Percentiles rank a stretch among this genome's conserved stretches.
These are phyloP conservation scores for Sycobia sp. DNA, from an alignment of 1,140 invertebrate species.

Conservation along the genomic window DNA sequence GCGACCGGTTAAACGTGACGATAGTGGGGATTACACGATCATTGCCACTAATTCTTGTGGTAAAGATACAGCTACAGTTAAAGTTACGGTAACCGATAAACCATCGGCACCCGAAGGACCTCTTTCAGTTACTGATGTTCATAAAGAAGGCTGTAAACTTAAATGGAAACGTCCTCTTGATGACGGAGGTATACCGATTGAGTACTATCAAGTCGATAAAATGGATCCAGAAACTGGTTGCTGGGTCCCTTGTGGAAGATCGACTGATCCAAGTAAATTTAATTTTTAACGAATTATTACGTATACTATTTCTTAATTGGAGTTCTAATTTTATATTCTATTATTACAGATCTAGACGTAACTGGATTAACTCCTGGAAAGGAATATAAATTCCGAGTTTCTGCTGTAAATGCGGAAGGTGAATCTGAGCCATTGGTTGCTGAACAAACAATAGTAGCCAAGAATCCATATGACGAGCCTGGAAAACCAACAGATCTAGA, in stretches of 20 bases:
- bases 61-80: constrained; percentile 86
- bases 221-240: constrained; percentile 90
- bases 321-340: too few species aligned
- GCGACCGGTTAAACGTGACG: constrained; percentile 76
- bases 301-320: too few species aligned
- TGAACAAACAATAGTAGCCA: constrained; percentile 85
- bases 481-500: constrained; percentile 88
- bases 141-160: constrained; percentile 91
- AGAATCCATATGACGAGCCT: constrained; percentile 96
- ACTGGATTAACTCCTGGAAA: constrained; percentile 86
- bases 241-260: constrained; percentile 89
- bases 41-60: constrained; percentile 84
- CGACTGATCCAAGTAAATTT: constrained; percentile 75
- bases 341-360: constrained; percentile 73
- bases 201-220: constrained; percentile 94
- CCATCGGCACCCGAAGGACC: constrained; percentile 87
- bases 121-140: constrained; percentile 85
- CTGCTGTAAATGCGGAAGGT: constrained; percentile 94
- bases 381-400: constrained; percentile 94
- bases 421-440: constrained; percentile 93
- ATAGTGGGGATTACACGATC: constrained; percentile 89
- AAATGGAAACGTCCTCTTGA: constrained; percentile 93
- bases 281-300: background rate
- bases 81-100: constrained; percentile 91
- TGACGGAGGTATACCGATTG: constrained; percentile 85